phyloP scores from a whole-genome alignment of 2,888 invertebrate species.

The Noctua pronuba region DNA sequence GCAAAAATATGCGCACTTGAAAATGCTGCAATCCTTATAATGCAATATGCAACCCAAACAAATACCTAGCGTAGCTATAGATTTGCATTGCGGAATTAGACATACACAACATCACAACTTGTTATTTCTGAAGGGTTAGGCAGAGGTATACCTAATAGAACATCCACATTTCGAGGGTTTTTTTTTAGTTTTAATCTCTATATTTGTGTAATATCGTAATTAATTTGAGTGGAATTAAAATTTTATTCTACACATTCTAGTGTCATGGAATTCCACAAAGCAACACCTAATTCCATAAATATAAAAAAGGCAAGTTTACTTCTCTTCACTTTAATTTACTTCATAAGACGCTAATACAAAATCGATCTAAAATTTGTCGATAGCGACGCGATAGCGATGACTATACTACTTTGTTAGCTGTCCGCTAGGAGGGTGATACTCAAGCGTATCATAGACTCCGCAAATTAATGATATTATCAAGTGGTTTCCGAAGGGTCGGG shows the following conservation, averaged over 20 bases:
- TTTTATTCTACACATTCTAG: neutral
- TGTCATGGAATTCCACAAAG: neutral
- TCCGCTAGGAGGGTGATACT: slow-evolving; percentile 4
- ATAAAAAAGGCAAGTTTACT: neutral
- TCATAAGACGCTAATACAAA: neutral
- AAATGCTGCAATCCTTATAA: neutral
- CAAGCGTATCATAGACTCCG: slow-evolving; percentile 34
- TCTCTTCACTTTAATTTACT: neutral
- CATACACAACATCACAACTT: neutral
- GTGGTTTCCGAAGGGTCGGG: slow-evolving; percentile 44
- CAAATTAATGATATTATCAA: slow-evolving; percentile 53
- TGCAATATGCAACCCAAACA: neutral
- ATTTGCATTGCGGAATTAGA: neutral
- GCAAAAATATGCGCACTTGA: neutral
- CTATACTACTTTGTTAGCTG: slow-evolving; percentile 37
- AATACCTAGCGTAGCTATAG: neutral
- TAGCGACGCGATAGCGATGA: neutral
- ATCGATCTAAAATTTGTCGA: neutral
- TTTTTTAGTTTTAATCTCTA: neutral
- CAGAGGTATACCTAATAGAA: neutral
- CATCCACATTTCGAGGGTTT: neutral
- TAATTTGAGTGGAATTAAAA: neutral
- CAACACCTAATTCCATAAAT: neutral
- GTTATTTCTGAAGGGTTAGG: neutral
- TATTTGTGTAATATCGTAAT: neutral